Conservation (phyloP, 2,113 vertebrate species). For the Tetrax tetrax region DNA sequence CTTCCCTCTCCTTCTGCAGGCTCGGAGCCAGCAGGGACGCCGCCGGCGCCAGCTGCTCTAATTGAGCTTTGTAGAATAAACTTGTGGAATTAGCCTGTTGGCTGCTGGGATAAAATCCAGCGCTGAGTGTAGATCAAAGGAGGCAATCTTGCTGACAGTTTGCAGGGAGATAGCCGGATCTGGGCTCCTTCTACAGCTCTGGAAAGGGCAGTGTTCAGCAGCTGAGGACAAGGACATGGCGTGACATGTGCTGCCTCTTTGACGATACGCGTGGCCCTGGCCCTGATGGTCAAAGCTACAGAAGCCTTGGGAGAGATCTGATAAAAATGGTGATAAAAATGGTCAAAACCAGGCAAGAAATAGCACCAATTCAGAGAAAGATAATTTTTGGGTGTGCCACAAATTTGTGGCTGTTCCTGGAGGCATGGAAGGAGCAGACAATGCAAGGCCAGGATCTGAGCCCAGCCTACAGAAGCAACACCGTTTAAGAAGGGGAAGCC, state of each 20-base stretch:
- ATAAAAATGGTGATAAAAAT: background rate
- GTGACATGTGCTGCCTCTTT: accelerated
- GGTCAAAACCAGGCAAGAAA: background rate
- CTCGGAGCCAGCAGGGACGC: background rate
- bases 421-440: background rate
- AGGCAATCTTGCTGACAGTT: slow-evolving; percentile 4
- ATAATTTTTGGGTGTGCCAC: background rate
- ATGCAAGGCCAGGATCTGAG: background rate
- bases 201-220: background rate
- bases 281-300: background rate
- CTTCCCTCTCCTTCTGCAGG: background rate
- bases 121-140: slow-evolving; percentile 32
- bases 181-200: background rate
- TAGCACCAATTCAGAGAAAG: background rate
- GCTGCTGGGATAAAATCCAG: slow-evolving; percentile 59
- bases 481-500: background rate
- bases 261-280: accelerated
- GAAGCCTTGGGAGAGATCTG: background rate
- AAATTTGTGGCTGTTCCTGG: background rate
- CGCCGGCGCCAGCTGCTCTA: slow-evolving; percentile 52
- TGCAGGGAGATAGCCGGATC: background rate
- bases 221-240: background rate
- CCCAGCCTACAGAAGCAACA: background rate
- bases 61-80: slow-evolving; percentile 61
- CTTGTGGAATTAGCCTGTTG: slow-evolving; percentile 60